Conservation (phyloP, 2,113 vertebrate species). For the Diadophis punctatus region DNA sequence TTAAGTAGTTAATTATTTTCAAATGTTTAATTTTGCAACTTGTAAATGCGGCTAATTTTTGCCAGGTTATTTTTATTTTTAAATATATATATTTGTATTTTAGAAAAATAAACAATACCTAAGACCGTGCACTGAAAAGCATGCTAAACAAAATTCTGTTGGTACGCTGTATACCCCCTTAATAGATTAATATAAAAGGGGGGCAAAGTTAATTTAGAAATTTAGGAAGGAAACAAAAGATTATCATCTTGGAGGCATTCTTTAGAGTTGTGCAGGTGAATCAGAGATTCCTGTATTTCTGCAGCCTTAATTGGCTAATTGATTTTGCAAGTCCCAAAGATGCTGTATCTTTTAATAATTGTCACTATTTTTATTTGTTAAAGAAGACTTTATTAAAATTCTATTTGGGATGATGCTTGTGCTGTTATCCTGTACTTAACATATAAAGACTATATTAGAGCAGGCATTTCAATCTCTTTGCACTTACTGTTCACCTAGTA, state of each 20-base stretch:
- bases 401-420: conserved; percentile 42
- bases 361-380: conserved; percentile 37
- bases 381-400: conserved; percentile 37
- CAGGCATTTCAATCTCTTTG: conserved; percentile 47
- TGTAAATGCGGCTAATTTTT: conserved; percentile 40
- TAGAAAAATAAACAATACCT: conserved; percentile 43
- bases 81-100: conserved; percentile 44
- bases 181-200: not conserved
- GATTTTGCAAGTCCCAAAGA: conserved; percentile 51
- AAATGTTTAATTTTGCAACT: conserved; percentile 7
- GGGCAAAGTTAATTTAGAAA: conserved; percentile 22
- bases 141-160: conserved; percentile 42
- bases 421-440: conserved; percentile 36
- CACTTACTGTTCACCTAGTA: conserved; percentile 57
- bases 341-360: conserved; percentile 44
- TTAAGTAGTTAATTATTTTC: conserved; percentile 26
- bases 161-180: conserved; percentile 13
- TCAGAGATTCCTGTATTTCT: conserved; percentile 29
- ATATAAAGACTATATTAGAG: conserved; percentile 55
- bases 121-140: conserved; percentile 37
- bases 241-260: conserved; percentile 45
- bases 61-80: conserved; percentile 39
- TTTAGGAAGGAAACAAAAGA: conserved; percentile 44
- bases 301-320: conserved; percentile 50
- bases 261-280: conserved; percentile 46